These are phyloP conservation scores for Sebastes itinus DNA, from an alignment of 2,797 vertebrate genomes.

Conservation along the genomic window DNA sequence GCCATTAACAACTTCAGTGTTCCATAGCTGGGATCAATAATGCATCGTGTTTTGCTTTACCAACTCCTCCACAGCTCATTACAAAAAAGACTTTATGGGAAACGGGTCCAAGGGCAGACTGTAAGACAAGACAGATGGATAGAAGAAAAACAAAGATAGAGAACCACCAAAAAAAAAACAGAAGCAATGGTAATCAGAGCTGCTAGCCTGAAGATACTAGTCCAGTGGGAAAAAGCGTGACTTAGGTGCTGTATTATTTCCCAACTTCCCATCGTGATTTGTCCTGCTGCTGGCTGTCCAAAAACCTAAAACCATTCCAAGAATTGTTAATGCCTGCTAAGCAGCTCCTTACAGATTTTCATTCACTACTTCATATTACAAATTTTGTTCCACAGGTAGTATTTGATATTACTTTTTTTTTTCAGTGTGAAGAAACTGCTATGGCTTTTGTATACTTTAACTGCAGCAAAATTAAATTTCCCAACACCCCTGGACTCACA, in stretches of 20 bases:
- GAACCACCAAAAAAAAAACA: not conserved
- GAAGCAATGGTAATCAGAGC: not conserved
- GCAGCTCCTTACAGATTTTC: constrained; percentile 11
- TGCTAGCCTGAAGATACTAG: not conserved
- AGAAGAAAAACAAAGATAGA: constrained; percentile 1
- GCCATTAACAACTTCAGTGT: constrained; percentile 50
- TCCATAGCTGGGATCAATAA: constrained; percentile 58
- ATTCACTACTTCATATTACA: not conserved
- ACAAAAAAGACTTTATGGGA: constrained; percentile 41
- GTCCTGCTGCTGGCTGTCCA: constrained; percentile 7
- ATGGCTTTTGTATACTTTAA: not conserved
- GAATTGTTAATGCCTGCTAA: not conserved
- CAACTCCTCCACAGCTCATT: constrained; percentile 54
- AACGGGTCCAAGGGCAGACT: constrained; percentile 35
- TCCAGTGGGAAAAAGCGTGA: not conserved
- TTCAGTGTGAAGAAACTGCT: not conserved
- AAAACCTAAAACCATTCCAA: not conserved
- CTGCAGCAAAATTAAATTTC: not conserved
- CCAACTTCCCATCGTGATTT: not conserved
- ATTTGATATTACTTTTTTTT: not conserved
- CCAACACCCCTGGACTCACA: not conserved
- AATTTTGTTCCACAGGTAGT: not conserved
- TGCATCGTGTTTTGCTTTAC: constrained; percentile 53
- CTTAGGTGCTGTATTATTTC: not conserved
- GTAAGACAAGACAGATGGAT: constrained; percentile 37